Evolutionary conservation across 2,888 invertebrate species (phyloP).

Genomic region (Bedellia somnulentella): DNA sequence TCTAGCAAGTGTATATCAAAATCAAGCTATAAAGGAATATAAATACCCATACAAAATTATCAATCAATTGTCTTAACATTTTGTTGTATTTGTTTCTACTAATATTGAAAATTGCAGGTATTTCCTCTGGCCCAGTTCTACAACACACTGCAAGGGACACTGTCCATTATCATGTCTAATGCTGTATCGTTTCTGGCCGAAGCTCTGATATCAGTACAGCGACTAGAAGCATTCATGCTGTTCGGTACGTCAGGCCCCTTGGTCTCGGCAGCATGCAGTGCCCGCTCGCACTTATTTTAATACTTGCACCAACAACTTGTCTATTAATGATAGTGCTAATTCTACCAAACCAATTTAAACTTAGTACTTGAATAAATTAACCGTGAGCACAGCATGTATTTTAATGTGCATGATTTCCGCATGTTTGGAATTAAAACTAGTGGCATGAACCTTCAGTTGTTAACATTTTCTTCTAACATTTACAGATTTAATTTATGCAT

Average conservation of each 20-base stretch:
- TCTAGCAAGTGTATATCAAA: too few relatives aligned
- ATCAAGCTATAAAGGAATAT: neutral
- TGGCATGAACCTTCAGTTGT: too few relatives aligned
- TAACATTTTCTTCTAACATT: too few relatives aligned
- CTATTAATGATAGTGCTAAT: constrained; percentile 5
- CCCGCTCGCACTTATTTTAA: constrained; percentile 9
- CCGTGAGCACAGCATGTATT: too few relatives aligned
- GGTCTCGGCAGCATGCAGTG: constrained; percentile 14
- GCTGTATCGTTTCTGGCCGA: constrained; percentile 63
- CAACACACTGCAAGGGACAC: constrained; percentile 63
- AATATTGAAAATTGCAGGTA: constrained; percentile 34
- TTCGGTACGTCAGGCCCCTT: constrained; percentile 39
- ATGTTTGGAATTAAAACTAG: too few relatives aligned
- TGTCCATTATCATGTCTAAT: constrained; percentile 64
- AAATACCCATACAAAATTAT: neutral
- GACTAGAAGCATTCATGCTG: constrained; percentile 63
- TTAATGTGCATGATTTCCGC: too few relatives aligned
- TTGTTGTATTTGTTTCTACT: neutral
- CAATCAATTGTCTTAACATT: neutral
- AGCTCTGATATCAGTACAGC: constrained; percentile 61
- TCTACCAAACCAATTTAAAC: constrained; percentile 22
- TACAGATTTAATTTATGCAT: too few relatives aligned
- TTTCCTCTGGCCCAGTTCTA: constrained; percentile 67
- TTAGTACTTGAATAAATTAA: constrained; percentile 16
- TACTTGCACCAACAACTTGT: constrained; percentile 5